These are phyloP conservation scores for Picus viridis DNA, from an alignment of 2,797 vertebrate species.

Conservation along the genomic window DNA sequence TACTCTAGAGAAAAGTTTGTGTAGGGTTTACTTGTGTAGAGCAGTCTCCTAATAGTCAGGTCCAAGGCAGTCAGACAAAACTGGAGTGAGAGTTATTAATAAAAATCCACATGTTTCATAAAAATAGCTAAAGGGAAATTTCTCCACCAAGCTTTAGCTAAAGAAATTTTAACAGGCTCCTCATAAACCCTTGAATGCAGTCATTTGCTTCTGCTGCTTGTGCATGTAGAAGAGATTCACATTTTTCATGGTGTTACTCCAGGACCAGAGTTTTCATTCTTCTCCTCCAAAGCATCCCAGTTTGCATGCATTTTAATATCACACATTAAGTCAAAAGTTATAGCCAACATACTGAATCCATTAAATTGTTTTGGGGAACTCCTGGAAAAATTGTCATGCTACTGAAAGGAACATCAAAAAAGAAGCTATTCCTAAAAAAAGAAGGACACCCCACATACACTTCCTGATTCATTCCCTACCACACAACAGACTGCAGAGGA, in stretches of 20 bases:
- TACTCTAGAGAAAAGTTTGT: accelerated
- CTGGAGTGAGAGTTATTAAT: background rate
- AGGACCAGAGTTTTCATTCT: background rate
- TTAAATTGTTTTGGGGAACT: background rate
- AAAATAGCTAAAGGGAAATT: background rate
- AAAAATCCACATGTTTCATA: background rate
- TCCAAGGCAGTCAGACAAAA: background rate
- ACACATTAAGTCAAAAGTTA: background rate
- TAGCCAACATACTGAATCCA: background rate
- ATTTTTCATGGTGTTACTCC: background rate
- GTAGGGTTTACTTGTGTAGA: background rate
- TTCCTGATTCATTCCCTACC: background rate
- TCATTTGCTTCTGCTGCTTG: background rate
- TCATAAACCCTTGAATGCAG: background rate
- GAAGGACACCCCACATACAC: background rate
- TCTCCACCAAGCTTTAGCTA: background rate
- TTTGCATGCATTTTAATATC: background rate
- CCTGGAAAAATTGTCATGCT: background rate
- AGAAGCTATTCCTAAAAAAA: background rate
- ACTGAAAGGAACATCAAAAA: background rate
- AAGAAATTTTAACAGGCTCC: background rate
- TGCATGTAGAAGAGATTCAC: accelerated
- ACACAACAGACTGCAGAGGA: background rate
- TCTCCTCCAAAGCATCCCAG: background rate
- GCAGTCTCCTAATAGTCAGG: background rate